A percentile compares a stretch with the other conserved stretches of the same genome.
phyloP scores from a whole-genome alignment of 2,113 vertebrate species.

The Hippocampus barbouri region DNA sequence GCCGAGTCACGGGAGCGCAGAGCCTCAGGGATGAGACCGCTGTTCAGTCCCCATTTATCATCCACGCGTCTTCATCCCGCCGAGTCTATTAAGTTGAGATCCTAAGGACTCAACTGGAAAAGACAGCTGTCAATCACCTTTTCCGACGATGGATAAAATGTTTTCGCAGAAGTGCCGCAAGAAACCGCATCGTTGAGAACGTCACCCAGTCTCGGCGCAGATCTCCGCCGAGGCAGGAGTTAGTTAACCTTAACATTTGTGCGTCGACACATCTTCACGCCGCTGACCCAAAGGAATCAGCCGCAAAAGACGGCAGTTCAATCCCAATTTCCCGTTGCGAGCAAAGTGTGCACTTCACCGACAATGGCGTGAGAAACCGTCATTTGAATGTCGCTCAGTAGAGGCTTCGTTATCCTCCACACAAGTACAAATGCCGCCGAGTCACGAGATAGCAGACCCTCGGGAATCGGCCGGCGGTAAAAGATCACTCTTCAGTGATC shows the following conservation, averaged over 20 bases:
- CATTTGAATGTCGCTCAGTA: neutral
- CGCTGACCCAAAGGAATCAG: neutral
- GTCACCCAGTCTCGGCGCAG: no score
- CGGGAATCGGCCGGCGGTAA: neutral
- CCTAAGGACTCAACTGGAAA: no score
- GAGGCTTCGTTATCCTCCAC: neutral
- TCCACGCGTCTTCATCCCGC: neutral
- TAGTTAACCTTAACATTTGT: neutral
- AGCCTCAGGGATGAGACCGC: slow-evolving; percentile 16
- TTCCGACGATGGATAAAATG: no score
- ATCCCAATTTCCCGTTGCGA: neutral
- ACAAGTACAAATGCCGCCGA: neutral
- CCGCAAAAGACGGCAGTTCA: neutral
- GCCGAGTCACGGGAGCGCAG: slow-evolving; percentile 30
- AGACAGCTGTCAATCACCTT: no score
- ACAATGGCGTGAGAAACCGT: no score
- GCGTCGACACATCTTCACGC: neutral
- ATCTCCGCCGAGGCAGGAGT: neutral
- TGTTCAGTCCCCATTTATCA: neutral
- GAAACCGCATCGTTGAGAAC: no score
- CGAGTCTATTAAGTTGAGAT: no score
- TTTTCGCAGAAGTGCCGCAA: no score
- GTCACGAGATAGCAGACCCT: neutral
- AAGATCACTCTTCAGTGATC: no score
- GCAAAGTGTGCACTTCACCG: neutral